Conservation (phyloP, 2,888 invertebrate species). For the Chymomyza caudatula region DNA sequence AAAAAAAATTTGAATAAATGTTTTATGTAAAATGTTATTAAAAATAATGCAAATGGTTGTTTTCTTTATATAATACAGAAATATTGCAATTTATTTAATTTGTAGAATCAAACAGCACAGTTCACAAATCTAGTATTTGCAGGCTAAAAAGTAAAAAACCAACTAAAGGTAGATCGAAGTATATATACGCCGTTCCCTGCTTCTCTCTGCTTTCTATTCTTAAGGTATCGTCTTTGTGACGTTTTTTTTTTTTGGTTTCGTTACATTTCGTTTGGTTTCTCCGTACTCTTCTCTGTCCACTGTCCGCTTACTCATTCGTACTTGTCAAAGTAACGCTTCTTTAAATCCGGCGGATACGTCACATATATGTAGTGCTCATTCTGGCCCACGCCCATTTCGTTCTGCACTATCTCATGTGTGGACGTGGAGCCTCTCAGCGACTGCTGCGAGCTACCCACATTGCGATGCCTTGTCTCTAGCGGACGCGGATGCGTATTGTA, state of each 20-base stretch:
- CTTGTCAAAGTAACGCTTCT: constrained; percentile 87
- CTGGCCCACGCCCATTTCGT: constrained; percentile 80
- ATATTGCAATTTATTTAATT: constrained; percentile 63
- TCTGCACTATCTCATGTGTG: constrained; percentile 78
- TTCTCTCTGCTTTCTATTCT: background rate
- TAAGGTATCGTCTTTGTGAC: background rate
- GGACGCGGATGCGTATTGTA: constrained; percentile 74
- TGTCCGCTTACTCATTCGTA: constrained; percentile 60
- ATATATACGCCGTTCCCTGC: background rate
- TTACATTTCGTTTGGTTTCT: constrained; percentile 27
- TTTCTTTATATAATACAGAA: constrained; percentile 47
- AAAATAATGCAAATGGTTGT: constrained; percentile 18
- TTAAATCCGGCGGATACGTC: constrained; percentile 91
- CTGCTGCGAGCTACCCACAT: constrained; percentile 72
- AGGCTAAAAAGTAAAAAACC: constrained; percentile 66
- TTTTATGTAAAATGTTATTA: constrained; percentile 67
- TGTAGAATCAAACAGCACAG: constrained; percentile 68
- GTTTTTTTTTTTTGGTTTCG: constrained; percentile 37
- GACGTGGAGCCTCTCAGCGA: constrained; percentile 75
- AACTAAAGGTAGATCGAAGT: constrained; percentile 24
- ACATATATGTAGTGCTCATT: constrained; percentile 92
- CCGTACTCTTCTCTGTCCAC: background rate
- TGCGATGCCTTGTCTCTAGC: constrained; percentile 69
- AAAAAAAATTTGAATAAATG: constrained; percentile 55
- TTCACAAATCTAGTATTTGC: constrained; percentile 70